Evolutionary conservation across 2,888 invertebrate species (phyloP), one percentile per base, ranked within the genome.

Genomic region (Aradus depressus): DNA sequence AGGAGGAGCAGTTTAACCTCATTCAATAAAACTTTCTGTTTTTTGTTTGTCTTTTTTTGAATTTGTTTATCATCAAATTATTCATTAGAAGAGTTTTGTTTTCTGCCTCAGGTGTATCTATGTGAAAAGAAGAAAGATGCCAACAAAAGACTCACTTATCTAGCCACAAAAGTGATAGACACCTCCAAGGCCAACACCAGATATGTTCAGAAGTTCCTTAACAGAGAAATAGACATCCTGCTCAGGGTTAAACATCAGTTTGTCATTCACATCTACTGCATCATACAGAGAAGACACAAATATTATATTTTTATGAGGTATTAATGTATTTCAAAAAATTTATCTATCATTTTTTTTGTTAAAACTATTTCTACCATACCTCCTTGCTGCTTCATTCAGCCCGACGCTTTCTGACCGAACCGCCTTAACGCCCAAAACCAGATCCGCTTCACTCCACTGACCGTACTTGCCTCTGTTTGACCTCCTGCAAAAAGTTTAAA

Each of bases 241-340:
- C 35, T 35, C 18, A 18, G 16, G n/a, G 12, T 45, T 16, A 34
- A 21, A n/a, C 35, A 35, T 8, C 34, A 22, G 14, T 45, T 35
- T 22, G 23, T 35, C 5, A 35, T 45, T 23, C 34, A 35, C 19
- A 32, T 35, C 2, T 35, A 35, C 14, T 12, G 23, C 14, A 45
- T 45, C n/a, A 16, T 32, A 2, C 35, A 22, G 5, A 34, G 45
- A 23, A 34, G 16, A 28, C 31, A n/a, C n/a, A 45, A 45, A 35
- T 34, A 32, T 25, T 45, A 45, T 35, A 19, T 45, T 35, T 45
- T 34, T 23, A 45, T 45, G 35, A 45, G 45, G 45, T 45, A 34
- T n/a, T n/a, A n/a, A n/a, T n/a, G n/a, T n/a, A n/a, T n/a, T n/a
- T n/a, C n/a, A n/a, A n/a, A n/a, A n/a, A n/a, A n/a, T n/a, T n/a